These are phyloP conservation scores for Elmis aenea DNA, from an alignment of 2,888 invertebrate species.

Conservation along the genomic window DNA sequence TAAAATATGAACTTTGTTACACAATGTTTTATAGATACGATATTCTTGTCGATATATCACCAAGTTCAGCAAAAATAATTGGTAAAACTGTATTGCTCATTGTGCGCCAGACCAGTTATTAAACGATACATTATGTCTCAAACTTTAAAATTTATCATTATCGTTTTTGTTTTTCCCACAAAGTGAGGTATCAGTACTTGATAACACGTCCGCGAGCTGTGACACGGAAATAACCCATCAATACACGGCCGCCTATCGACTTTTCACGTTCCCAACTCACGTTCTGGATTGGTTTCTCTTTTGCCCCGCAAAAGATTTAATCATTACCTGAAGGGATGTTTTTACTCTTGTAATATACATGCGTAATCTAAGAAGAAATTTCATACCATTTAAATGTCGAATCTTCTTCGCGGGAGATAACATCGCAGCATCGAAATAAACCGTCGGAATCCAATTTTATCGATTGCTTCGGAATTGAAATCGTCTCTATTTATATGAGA, in stretches of 20 bases:
- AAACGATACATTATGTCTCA: too few relatives aligned
- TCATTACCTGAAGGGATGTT: slow-evolving; percentile 24
- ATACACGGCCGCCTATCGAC: slow-evolving; percentile 37
- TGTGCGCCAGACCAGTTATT: too few relatives aligned
- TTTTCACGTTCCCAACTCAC: slow-evolving; percentile 38
- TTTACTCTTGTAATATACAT: slow-evolving; percentile 14
- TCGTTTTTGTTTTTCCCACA: too few relatives aligned
- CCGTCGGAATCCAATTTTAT: slow-evolving; percentile 15
- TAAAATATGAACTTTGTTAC: too few relatives aligned
- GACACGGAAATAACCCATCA: slow-evolving; percentile 41
- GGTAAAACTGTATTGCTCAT: too few relatives aligned
- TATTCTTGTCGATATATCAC: too few relatives aligned
- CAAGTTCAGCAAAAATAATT: too few relatives aligned
- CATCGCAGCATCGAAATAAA: not conserved
- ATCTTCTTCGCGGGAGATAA: not conserved
- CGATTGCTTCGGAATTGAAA: slow-evolving; percentile 11
- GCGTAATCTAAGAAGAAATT: slow-evolving; percentile 10
- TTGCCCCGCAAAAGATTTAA: slow-evolving; percentile 33
- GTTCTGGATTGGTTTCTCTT: slow-evolving; percentile 41
- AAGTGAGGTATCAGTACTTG: slow-evolving; percentile 16
- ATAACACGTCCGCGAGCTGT: slow-evolving; percentile 24
- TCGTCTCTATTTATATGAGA: slow-evolving; percentile 23
- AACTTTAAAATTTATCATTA: too few relatives aligned
- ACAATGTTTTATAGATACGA: too few relatives aligned
- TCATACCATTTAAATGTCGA: slow-evolving; percentile 2